phyloP scores from a whole-genome alignment of 2,888 invertebrate species.

The Litoditis marina region DNA sequence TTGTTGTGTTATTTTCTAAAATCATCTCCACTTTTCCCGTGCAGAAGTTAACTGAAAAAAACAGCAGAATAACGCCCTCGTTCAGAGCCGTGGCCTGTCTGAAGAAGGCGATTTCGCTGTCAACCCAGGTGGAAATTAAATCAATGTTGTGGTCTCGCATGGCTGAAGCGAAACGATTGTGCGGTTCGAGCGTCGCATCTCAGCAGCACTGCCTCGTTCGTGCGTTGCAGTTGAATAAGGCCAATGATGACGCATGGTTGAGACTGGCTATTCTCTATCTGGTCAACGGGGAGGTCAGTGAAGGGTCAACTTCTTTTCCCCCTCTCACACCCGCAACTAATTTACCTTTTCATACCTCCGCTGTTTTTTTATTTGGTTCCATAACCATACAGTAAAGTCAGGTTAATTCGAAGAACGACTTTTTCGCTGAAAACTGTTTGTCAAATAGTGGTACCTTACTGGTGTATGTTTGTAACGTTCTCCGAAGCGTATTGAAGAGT shows the following conservation, averaged over 20 bases:
- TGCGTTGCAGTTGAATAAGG: slow-evolving; percentile 31
- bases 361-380: neutral
- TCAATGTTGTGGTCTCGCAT: slow-evolving; percentile 31
- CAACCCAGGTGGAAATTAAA: slow-evolving; percentile 11
- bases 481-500: too few relatives aligned
- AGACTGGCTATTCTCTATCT: slow-evolving; percentile 27
- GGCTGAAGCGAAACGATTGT: slow-evolving; percentile 22
- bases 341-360: neutral
- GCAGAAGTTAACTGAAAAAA: neutral
- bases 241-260: slow-evolving; percentile 34
- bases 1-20: neutral
- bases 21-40: neutral
- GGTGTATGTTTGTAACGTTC: too few relatives aligned
- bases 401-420: too few relatives aligned
- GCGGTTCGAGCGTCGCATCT: neutral
- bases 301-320: too few relatives aligned
- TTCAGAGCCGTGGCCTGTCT: slow-evolving; percentile 13
- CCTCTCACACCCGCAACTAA: too few relatives aligned
- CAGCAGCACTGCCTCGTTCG: slow-evolving; percentile 31
- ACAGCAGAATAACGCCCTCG: neutral
- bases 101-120: slow-evolving; percentile 22
- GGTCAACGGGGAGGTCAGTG: slow-evolving; percentile 10
- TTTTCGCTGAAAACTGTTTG: too few relatives aligned
- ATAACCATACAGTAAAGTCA: neutral
- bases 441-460: too few relatives aligned